These are phyloP conservation scores for Burhinus bistriatus DNA, from an alignment of 2,113 vertebrate genomes.

Conservation along the genomic window DNA sequence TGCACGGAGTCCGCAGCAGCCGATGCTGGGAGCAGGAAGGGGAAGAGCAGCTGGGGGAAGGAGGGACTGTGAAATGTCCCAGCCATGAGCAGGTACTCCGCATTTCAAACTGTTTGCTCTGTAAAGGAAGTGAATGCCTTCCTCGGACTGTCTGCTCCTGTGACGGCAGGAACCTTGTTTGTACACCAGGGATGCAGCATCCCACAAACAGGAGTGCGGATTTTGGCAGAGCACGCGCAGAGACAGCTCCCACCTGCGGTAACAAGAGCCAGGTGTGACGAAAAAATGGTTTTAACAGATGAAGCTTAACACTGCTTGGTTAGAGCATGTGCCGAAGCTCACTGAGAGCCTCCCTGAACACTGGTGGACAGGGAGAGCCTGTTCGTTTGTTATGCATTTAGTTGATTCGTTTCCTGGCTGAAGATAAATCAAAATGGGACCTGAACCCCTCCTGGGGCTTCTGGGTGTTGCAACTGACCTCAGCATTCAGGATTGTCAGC, in stretches of 20 bases:
- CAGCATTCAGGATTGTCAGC: neutral
- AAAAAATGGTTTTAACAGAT: neutral
- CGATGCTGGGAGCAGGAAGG: neutral
- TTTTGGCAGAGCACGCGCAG: neutral
- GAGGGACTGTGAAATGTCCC: conserved; percentile 27
- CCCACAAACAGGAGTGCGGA: neutral
- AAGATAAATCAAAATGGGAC: neutral
- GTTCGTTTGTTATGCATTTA: neutral
- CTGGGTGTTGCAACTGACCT: neutral
- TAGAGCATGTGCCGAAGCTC: neutral
- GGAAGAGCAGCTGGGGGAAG: neutral
- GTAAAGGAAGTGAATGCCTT: conserved; percentile 2
- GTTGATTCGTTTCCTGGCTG: neutral
- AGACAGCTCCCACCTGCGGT: neutral
- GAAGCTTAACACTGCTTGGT: neutral
- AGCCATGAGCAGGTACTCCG: conserved; percentile 9
- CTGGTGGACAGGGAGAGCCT: neutral
- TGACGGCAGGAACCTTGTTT: neutral
- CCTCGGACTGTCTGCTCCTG: neutral
- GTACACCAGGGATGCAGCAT: neutral
- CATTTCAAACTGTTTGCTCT: neutral
- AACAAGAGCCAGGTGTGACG: neutral
- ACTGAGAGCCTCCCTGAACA: neutral
- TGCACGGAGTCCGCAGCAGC: neutral
- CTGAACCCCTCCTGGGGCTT: neutral